Evolutionary conservation across 2,113 vertebrate species (phyloP), one percentile per base, ranked within the genome.

Genomic region (Podarcis cretensis): DNA sequence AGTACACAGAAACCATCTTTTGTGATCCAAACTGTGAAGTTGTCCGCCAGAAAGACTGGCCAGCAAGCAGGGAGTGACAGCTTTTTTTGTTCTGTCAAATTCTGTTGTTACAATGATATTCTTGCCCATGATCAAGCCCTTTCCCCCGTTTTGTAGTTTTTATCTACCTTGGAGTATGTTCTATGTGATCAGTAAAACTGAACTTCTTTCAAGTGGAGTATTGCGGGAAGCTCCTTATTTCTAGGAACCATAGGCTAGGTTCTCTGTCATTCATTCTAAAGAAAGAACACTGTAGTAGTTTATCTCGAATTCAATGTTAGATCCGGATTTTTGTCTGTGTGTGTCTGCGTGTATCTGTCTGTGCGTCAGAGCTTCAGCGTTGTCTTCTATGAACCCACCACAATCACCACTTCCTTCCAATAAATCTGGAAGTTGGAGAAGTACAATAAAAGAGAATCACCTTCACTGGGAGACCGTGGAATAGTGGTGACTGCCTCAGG

Each of bases 11-110:
- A 87, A 27, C 76, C 1, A 30, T 0, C 57, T 85, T 86, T 75
- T 92, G 74, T 89, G 20, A 75, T 63, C 20, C 18, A 5, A 81
- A 89, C 54, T 4, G 84, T 35, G 6, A 1, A 87, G 83, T 90
- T 90, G 27, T 9, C 35, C 0, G 37, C 76, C 32, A 73, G 32
- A 82, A 73, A 81, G 3, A 5, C 59, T 63, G 87, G 80, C 73
- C 77, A 75, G 73, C 13, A 83, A 83, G 37, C 37, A 23, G 2
- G 30, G 32, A 83, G 20, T 43, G 71, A 54, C 81, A 66, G 63
- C 40, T 16, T 88, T 83, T 54, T 88, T 66, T 83, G 73, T 83
- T 76, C 63, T 54, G 30, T 43, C 75, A 75, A 74, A 83, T 88
- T 88, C 30, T 83, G 73, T 77, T 77, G 59, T 65, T 83, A 83